These are phyloP conservation scores for Scaptomyza montana DNA, from an alignment of 1,140 invertebrate species.

Conservation along the genomic window DNA sequence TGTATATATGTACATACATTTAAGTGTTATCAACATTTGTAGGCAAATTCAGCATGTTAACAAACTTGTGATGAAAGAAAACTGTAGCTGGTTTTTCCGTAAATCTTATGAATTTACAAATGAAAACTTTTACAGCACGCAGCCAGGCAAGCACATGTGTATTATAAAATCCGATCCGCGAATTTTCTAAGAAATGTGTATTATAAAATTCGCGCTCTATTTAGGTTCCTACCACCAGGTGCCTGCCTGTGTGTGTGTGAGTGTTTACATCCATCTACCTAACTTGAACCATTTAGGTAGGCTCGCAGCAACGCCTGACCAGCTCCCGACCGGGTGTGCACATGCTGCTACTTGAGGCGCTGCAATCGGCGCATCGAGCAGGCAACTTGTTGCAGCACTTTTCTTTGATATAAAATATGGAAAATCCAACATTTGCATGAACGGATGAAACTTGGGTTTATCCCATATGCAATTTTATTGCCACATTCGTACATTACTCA, in stretches of 20 bases:
- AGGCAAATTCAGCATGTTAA: slow-evolving; percentile 8
- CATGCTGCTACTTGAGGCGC: slow-evolving; percentile 35
- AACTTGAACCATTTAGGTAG: slow-evolving; percentile 67
- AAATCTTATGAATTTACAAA: slow-evolving; percentile 83
- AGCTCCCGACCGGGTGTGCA: slow-evolving; percentile 25
- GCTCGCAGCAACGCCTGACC: slow-evolving; percentile 16
- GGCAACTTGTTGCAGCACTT: slow-evolving; percentile 64
- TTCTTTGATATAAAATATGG: slow-evolving; percentile 79
- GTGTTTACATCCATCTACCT: slow-evolving; percentile 7
- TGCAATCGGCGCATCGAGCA: background rate
- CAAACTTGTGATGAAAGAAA: slow-evolving; percentile 60
- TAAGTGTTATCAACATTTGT: background rate
- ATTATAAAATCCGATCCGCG: slow-evolving; percentile 71
- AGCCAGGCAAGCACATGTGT: slow-evolving; percentile 48
- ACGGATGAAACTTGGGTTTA: slow-evolving; percentile 65
- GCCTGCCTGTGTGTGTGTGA: slow-evolving; percentile 11
- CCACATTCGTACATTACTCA: slow-evolving; percentile 18
- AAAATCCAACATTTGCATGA: slow-evolving; percentile 76
- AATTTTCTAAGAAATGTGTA: slow-evolving; percentile 64
- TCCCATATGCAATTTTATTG: slow-evolving; percentile 65
- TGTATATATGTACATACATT: background rate
- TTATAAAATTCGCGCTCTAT: slow-evolving; percentile 58
- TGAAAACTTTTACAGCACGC: slow-evolving; percentile 47
- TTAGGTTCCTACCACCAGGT: slow-evolving; percentile 39
- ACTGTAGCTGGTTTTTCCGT: slow-evolving; percentile 70